Evolutionary conservation across 2,113 vertebrate species (phyloP).

Genomic region (Atractosteus spatula): DNA sequence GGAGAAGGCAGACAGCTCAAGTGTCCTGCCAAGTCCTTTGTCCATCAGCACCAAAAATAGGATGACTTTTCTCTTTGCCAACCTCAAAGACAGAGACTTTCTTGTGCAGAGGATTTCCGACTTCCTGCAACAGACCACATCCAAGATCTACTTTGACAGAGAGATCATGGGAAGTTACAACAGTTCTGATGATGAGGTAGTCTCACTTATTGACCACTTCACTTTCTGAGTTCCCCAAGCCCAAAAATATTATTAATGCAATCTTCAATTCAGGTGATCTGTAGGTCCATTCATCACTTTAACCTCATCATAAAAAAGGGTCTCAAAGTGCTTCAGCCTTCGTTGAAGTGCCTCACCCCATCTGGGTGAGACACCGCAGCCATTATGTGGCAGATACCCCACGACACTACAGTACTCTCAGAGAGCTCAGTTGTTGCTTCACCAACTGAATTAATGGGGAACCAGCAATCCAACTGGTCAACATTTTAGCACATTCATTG

Average conservation of each 20-base stretch:
- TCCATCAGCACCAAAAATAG: slow-evolving; percentile 97
- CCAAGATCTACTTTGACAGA: slow-evolving; percentile 84
- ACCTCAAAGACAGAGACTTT: slow-evolving; percentile 93
- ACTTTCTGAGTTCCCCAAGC: not conserved
- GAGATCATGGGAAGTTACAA: slow-evolving; percentile 82
- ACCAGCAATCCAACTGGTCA: too few species aligned
- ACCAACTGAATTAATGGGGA: too few species aligned
- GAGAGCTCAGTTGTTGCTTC: too few species aligned
- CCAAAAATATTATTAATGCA: not conserved
- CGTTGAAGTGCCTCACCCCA: too few species aligned
- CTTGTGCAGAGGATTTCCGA: slow-evolving; percentile 96
- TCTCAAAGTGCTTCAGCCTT: too few species aligned
- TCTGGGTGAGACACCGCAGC: too few species aligned
- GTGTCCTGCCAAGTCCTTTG: slow-evolving; percentile 88
- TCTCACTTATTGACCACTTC: slow-evolving; percentile 13
- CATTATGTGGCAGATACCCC: too few species aligned
- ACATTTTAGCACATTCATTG: too few species aligned
- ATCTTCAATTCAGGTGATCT: not conserved
- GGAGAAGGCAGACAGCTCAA: slow-evolving; percentile 96
- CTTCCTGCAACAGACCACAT: slow-evolving; percentile 93
- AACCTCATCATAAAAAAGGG: too few species aligned
- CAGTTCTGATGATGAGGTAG: slow-evolving; percentile 91
- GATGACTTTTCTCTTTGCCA: slow-evolving; percentile 98
- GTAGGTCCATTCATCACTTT: too few species aligned
- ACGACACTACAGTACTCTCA: too few species aligned